Conservation (phyloP, 2,888 invertebrate genomes). For the Drosophila kokeensis region DNA sequence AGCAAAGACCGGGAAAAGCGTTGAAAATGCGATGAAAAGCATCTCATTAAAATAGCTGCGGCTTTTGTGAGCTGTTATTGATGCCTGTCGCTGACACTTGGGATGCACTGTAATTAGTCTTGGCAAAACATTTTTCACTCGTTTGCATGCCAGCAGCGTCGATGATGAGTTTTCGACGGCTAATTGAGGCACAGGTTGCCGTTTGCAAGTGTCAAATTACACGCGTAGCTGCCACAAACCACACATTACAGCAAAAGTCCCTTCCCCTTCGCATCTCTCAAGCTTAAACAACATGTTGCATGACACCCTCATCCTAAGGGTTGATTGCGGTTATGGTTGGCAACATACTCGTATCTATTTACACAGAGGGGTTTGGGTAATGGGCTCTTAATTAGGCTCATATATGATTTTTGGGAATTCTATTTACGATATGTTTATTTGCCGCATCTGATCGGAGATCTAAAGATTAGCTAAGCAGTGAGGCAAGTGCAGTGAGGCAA, state of each 20-base stretch:
- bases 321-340: conserved; percentile 62
- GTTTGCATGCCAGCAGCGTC: conserved; percentile 63
- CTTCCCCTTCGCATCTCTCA: background rate
- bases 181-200: conserved; percentile 66
- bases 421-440: conserved; percentile 50
- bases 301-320: conserved; percentile 45
- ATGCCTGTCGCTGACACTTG: conserved; percentile 61
- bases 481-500: conserved; percentile 31
- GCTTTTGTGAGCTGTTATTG: conserved; percentile 41
- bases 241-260: conserved; percentile 23
- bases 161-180: conserved; percentile 37
- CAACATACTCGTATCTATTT: conserved; percentile 64
- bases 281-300: conserved; percentile 33
- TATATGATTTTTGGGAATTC: conserved; percentile 60
- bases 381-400: conserved; percentile 82
- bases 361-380: conserved; percentile 71
- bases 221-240: conserved; percentile 55
- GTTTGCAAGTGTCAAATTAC: conserved; percentile 69
- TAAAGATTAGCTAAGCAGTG: conserved; percentile 33
- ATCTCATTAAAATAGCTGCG: conserved; percentile 69
- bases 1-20: conserved; percentile 1
- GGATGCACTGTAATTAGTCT: conserved; percentile 51
- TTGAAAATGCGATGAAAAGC: background rate
- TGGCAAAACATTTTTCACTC: conserved; percentile 56
- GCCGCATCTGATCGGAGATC: conserved; percentile 21